A percentile compares a stretch with the other conserved stretches of the same genome.
Conservation (phyloP, 2,888 invertebrate species). For the Sphaeridia pumilis region DNA sequence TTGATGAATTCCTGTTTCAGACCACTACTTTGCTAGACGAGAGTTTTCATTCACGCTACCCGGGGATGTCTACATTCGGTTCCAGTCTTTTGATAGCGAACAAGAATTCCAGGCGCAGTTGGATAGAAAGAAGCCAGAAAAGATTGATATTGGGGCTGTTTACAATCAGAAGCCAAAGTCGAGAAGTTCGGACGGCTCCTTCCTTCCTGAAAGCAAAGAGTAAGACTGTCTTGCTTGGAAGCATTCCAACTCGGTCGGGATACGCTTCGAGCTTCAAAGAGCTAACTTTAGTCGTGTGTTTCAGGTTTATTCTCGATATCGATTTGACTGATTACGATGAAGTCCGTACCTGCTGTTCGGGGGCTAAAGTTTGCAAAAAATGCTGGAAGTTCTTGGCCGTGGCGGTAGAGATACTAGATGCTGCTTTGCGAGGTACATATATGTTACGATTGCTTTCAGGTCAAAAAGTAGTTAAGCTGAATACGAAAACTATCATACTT, state of each 20-base stretch:
- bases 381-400: conserved; percentile 97
- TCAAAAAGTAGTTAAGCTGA: neutral
- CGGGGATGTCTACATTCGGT: conserved; percentile 86
- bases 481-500: neutral
- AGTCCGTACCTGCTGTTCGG: conserved; percentile 79
- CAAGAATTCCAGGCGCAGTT: conserved; percentile 72
- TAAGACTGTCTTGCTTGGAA: no score
- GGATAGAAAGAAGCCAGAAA: conserved; percentile 66
- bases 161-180: conserved; percentile 52
- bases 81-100: conserved; percentile 66
- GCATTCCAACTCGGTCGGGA: no score
- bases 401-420: conserved; percentile 81
- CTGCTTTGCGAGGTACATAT: conserved; percentile 58
- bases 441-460: neutral
- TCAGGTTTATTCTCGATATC: conserved; percentile 82
- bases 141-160: conserved; percentile 94
- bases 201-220: conserved; percentile 64
- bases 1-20: no score
- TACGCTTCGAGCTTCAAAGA: no score
- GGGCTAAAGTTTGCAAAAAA: conserved; percentile 78
- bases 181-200: conserved; percentile 40
- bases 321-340: conserved; percentile 99
- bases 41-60: conserved; percentile 92
- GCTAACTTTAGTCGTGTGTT: neutral
- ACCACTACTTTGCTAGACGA: conserved; percentile 49